These are phyloP conservation scores for Rhizomys pruinosus DNA, from an alignment of 2,113 vertebrate genomes.

Conservation along the genomic window DNA sequence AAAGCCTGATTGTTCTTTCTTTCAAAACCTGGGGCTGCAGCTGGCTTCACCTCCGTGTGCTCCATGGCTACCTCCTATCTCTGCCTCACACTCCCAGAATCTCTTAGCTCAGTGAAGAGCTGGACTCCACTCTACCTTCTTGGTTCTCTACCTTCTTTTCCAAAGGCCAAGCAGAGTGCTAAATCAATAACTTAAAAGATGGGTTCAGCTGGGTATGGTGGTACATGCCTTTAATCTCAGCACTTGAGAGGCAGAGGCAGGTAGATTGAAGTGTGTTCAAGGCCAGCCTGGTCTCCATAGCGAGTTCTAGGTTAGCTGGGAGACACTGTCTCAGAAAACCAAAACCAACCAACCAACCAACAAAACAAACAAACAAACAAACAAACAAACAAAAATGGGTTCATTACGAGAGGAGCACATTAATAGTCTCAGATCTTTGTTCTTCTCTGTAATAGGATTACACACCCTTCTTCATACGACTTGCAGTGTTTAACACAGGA, in stretches of 20 bases:
- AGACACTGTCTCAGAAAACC: too few species aligned
- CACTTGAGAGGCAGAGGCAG: too few species aligned
- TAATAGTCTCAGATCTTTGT: not conserved
- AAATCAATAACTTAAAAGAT: not conserved
- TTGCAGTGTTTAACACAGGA: not conserved
- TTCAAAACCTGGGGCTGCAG: not conserved
- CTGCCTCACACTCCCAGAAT: not conserved
- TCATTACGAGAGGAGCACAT: not conserved
- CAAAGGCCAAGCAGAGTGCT: not conserved
- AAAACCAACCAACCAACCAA: too few species aligned
- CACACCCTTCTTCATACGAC: not conserved
- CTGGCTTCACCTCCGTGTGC: not conserved
- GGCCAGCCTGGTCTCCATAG: too few species aligned
- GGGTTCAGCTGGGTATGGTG: too few species aligned
- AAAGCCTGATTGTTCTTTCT: rapidly evolving
- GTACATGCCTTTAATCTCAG: too few species aligned
- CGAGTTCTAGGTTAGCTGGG: too few species aligned
- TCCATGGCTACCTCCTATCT: not conserved
- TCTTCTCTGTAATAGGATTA: not conserved
- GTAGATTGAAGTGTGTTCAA: too few species aligned
- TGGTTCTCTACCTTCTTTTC: not conserved
- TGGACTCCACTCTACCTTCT: not conserved
- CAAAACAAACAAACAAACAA: too few species aligned
- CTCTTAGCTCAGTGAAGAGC: not conserved
- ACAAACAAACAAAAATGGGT: not conserved